Evolutionary conservation across 2,888 invertebrate species (phyloP).

Genomic region (Melipona bicolor): DNA sequence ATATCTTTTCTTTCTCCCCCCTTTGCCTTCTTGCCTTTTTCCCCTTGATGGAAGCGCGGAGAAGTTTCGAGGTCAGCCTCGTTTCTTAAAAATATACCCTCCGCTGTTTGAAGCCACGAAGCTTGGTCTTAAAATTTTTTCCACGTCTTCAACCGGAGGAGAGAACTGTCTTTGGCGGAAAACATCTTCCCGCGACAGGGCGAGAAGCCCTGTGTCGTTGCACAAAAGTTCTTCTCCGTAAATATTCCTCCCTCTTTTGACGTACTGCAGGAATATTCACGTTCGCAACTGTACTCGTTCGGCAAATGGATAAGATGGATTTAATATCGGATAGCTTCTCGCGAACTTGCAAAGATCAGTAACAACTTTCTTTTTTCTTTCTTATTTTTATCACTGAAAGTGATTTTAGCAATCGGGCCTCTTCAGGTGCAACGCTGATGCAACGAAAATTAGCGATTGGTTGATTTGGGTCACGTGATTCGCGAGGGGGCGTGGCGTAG

Average conservation of each 20-base stretch:
- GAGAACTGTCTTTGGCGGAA: constrained; percentile 33
- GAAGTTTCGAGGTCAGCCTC: constrained; percentile 50
- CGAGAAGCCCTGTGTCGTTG: background rate
- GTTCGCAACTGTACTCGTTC: background rate
- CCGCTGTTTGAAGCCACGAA: constrained; percentile 19
- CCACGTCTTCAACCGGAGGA: constrained; percentile 5
- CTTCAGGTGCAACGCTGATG: too few species aligned
- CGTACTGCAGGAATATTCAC: background rate
- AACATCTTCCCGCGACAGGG: constrained; percentile 21
- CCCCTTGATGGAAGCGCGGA: constrained; percentile 12
- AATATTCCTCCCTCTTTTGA: constrained; percentile 1
- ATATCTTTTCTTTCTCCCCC: background rate
- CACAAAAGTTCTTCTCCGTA: constrained; percentile 9
- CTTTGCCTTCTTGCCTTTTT: background rate
- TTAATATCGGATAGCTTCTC: background rate
- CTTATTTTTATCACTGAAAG: background rate
- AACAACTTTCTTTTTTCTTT: background rate
- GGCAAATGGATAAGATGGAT: too few species aligned
- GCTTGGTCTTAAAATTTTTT: constrained; percentile 30
- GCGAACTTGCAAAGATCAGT: background rate
- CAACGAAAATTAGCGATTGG: too few species aligned
- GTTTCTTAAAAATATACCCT: constrained; percentile 47
- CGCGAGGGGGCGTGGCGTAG: too few species aligned
- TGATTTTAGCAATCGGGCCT: too few species aligned
- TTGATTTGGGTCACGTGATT: too few species aligned